Percentiles rank a stretch among this genome's conserved stretches.
Evolutionary conservation across 2,797 vertebrate genomes (phyloP).

Genomic region (Micrastur ruficollis): DNA sequence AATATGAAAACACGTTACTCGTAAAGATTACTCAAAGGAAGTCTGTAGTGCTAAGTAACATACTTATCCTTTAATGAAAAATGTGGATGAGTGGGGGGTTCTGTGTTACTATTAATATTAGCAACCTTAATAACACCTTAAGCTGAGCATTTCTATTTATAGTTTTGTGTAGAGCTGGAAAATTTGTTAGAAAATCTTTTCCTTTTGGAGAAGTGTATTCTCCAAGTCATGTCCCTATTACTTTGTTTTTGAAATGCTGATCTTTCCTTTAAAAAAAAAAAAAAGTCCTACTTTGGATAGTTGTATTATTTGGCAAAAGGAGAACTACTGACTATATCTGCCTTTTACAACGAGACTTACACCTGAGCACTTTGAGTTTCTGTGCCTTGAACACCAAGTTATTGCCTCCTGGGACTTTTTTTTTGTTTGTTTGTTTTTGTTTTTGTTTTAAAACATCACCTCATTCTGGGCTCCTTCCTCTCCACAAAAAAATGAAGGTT

Average conservation of each 20-base stretch:
- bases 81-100: fast-evolving
- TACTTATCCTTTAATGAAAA: not conserved
- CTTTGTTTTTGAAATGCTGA: not conserved
- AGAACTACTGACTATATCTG: not conserved
- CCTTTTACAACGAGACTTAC: not conserved
- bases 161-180: not conserved
- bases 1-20: not conserved
- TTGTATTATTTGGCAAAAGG: not conserved
- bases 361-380: not conserved
- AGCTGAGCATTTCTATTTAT: not conserved
- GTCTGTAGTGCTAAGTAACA: not conserved
- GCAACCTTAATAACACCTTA: not conserved
- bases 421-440: too few relatives aligned
- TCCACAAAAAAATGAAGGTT: not conserved
- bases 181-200: not conserved
- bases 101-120: not conserved
- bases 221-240: fast-evolving
- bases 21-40: not conserved
- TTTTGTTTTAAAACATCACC: not conserved
- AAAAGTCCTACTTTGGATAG: not conserved
- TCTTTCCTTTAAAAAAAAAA: not conserved
- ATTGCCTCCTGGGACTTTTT: not conserved
- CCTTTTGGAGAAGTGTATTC: not conserved
- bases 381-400: not conserved
- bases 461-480: not conserved